Conservation (phyloP, 2,113 vertebrate species). For the Spermophilus dauricus region DNA sequence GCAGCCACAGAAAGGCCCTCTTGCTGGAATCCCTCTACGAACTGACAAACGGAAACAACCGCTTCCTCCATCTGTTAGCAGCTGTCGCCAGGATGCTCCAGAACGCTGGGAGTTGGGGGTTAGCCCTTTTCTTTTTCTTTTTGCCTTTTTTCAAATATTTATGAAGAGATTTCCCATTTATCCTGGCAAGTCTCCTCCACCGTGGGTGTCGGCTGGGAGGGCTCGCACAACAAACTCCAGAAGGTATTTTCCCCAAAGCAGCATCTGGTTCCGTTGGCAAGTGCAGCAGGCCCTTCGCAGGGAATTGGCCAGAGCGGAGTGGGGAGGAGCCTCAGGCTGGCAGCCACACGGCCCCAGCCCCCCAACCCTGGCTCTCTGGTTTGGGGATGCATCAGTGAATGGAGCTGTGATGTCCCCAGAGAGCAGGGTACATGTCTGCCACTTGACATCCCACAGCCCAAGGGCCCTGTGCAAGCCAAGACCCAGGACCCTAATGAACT, state of each 20-base stretch:
- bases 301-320: conserved; percentile 11
- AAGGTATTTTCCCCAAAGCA: conserved; percentile 89
- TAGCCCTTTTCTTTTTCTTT: background rate
- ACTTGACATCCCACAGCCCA: background rate
- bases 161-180: conserved; percentile 78
- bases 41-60: fast-evolving
- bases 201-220: conserved; percentile 86
- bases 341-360: background rate
- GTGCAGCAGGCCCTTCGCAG: conserved; percentile 41
- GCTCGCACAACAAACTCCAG: conserved; percentile 87
- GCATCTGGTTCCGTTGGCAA: conserved; percentile 88
- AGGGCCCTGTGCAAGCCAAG: background rate
- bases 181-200: conserved; percentile 81
- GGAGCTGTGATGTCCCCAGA: background rate
- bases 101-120: background rate
- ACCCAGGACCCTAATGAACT: background rate
- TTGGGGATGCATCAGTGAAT: background rate
- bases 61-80: background rate
- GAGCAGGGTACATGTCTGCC: fast-evolving
- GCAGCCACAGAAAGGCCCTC: background rate
- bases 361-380: background rate
- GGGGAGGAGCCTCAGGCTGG: background rate
- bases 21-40: background rate
- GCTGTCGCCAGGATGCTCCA: background rate
- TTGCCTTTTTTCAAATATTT: conserved; percentile 77